A percentile compares a stretch with the other conserved stretches of the same genome.
phyloP scores from a whole-genome alignment of 2,113 vertebrate genomes.

The Aegithalos caudatus region DNA sequence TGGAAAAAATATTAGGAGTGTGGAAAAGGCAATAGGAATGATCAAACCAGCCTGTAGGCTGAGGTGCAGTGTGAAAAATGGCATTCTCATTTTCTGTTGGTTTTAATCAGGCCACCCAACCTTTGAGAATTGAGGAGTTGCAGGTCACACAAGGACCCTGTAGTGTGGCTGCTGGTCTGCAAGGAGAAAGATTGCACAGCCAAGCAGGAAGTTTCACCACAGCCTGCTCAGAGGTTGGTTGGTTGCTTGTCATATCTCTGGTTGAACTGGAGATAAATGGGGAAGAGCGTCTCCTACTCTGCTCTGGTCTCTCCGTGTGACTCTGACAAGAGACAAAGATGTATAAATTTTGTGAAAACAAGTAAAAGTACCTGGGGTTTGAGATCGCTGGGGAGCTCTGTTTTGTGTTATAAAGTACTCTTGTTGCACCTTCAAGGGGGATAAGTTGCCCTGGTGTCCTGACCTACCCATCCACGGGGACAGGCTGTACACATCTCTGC shows the following conservation, averaged over 20 bases:
- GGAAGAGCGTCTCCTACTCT: neutral
- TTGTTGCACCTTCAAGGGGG: neutral
- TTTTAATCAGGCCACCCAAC: neutral
- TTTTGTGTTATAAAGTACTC: neutral
- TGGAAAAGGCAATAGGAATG: neutral
- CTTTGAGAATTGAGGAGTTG: neutral
- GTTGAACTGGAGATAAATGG: neutral
- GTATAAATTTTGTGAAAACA: neutral
- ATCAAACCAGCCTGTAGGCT: neutral
- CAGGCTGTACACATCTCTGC: neutral
- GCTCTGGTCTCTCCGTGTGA: neutral
- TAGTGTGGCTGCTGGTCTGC: neutral
- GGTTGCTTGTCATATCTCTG: neutral
- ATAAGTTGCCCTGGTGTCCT: neutral
- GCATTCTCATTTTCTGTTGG: neutral
- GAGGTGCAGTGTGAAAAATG: neutral
- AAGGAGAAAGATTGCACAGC: neutral
- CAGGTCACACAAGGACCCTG: constrained; percentile 5
- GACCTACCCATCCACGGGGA: neutral
- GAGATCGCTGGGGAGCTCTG: neutral
- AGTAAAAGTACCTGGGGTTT: neutral
- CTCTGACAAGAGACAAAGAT: neutral
- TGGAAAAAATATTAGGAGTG: neutral
- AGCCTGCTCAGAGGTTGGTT: neutral
- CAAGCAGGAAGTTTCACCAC: neutral